Evolutionary conservation across 2,113 vertebrate genomes (phyloP).

Genomic region (Hydrochoerus hydrochaeris): DNA sequence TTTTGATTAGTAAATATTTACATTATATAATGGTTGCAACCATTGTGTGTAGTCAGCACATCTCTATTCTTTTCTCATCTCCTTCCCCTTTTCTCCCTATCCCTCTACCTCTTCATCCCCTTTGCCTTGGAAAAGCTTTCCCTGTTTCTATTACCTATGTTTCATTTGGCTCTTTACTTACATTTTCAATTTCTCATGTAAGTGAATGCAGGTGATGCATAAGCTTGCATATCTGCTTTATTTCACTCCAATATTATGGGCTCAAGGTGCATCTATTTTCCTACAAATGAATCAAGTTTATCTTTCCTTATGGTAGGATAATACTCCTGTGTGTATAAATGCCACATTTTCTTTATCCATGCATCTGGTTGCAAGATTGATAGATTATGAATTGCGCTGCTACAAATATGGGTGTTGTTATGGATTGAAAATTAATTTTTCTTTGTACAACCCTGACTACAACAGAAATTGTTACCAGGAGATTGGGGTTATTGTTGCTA

Average conservation of each 20-base stretch:
- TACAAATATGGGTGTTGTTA: background rate
- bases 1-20: background rate
- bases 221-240: background rate
- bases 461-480: too few relatives aligned
- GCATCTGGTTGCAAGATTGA: background rate
- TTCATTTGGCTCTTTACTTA: background rate
- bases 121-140: background rate
- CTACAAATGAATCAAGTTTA: background rate
- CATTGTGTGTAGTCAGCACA: background rate
- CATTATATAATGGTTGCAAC: background rate
- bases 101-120: background rate
- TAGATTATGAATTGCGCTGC: rapidly evolving
- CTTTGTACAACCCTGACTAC: too few relatives aligned
- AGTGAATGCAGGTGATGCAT: background rate
- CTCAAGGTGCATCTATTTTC: background rate
- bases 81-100: background rate
- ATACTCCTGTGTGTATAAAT: background rate
- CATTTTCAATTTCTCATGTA: background rate
- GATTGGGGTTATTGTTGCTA: too few relatives aligned
- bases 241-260: background rate
- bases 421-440: too few relatives aligned
- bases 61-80: background rate
- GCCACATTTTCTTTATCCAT: background rate
- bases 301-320: background rate
- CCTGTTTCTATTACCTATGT: background rate